Percentiles rank a stretch among this genome's conserved stretches.
These are phyloP conservation scores for Adelphocoris suturalis DNA, from an alignment of 2,888 invertebrate species.

Conservation along the genomic window DNA sequence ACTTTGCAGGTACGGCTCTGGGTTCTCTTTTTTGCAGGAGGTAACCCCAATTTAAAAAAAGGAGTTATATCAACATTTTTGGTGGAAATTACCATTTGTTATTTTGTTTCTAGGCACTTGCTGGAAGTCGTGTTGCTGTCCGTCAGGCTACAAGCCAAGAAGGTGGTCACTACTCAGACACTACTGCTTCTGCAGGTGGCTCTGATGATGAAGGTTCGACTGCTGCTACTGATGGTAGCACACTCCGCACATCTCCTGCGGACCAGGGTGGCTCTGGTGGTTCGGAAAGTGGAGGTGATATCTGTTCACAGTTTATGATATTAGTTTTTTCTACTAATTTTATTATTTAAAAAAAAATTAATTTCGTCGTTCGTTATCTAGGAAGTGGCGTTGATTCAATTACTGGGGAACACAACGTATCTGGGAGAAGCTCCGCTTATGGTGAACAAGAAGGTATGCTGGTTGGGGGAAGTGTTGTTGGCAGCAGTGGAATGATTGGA, in stretches of 20 bases:
- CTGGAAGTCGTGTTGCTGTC: constrained; percentile 71
- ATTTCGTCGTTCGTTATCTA: constrained; percentile 77
- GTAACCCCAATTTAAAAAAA: too few species aligned
- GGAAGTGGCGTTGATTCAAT: constrained; percentile 95
- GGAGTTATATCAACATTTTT: neutral
- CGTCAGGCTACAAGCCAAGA: constrained; percentile 77
- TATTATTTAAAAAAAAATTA: neutral
- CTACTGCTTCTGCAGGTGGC: constrained; percentile 91
- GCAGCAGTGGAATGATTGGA: constrained; percentile 78
- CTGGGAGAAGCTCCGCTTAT: constrained; percentile 95
- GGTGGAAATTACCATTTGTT: neutral
- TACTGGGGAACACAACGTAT: constrained; percentile 90
- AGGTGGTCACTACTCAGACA: constrained; percentile 87
- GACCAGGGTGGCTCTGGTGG: constrained; percentile 83
- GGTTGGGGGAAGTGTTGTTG: constrained; percentile 81
- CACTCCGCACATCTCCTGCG: constrained; percentile 90
- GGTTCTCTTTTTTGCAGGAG: neutral
- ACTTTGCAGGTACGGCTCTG: constrained; percentile 77
- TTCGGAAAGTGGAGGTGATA: constrained; percentile 91
- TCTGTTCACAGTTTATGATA: neutral
- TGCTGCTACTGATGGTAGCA: constrained; percentile 96
- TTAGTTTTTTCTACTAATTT: neutral
- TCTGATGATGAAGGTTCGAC: constrained; percentile 97
- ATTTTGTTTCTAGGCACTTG: constrained; percentile 68
- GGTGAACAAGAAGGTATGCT: constrained; percentile 84